A percentile compares a stretch with the other conserved stretches of the same genome.
These are phyloP conservation scores for Xylophagus ater DNA, from an alignment of 2,888 invertebrate species.

Conservation along the genomic window DNA sequence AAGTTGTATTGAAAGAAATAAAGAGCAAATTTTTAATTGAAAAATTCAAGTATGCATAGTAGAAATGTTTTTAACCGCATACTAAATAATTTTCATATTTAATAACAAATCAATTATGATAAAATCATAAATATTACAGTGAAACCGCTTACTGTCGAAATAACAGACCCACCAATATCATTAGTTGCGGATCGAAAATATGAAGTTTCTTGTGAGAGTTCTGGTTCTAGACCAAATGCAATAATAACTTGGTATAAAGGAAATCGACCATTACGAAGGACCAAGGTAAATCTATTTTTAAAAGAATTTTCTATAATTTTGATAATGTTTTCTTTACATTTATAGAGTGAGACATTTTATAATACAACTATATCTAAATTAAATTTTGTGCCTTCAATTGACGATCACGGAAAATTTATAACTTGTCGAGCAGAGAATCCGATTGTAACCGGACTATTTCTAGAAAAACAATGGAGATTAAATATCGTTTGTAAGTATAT, in stretches of 20 bases:
- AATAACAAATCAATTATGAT: too few relatives aligned
- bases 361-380: conserved; percentile 68
- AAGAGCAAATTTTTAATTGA: neutral
- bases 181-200: conserved; percentile 64
- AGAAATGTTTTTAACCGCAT: neutral
- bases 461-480: conserved; percentile 68
- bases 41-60: neutral
- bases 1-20: conserved; percentile 37
- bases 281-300: conserved; percentile 45
- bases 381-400: conserved; percentile 67
- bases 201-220: conserved; percentile 64
- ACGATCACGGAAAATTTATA: conserved; percentile 70
- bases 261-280: conserved; percentile 58
- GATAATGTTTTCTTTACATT: conserved; percentile 20
- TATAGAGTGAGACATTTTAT: conserved; percentile 60
- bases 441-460: conserved; percentile 60
- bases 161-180: conserved; percentile 50
- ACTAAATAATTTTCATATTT: neutral
- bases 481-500: conserved; percentile 68
- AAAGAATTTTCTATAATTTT: neutral
- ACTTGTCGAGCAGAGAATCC: conserved; percentile 76
- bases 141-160: conserved; percentile 61
- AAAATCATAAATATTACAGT: too few relatives aligned
- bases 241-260: conserved; percentile 75
- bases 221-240: conserved; percentile 67